Evolutionary conservation across 2,113 vertebrate species (phyloP).

Genomic region (Petrocephalus zakoni): DNA sequence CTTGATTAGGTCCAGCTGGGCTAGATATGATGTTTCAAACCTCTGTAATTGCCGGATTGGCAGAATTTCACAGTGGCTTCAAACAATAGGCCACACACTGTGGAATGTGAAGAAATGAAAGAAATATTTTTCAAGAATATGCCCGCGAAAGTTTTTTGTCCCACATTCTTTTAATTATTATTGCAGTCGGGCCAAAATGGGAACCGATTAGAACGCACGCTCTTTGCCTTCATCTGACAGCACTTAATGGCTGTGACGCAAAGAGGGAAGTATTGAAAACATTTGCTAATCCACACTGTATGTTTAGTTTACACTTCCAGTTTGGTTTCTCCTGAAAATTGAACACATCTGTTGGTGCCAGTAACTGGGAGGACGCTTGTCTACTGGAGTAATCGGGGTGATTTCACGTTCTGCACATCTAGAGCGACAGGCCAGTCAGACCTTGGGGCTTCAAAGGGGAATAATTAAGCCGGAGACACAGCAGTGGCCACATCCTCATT

Average conservation of each 20-base stretch:
- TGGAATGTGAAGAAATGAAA: not conserved
- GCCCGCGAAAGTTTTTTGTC: conserved; percentile 8
- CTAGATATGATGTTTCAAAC: conserved; percentile 18
- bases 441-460: conserved; percentile 58
- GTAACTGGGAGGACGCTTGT: conserved; percentile 34
- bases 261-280: conserved; percentile 49
- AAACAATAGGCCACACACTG: conserved; percentile 22
- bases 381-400: conserved; percentile 26
- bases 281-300: conserved; percentile 50
- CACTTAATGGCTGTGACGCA: conserved; percentile 62
- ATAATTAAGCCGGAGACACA: conserved; percentile 48
- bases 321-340: conserved; percentile 48
- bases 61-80: conserved; percentile 24
- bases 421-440: conserved; percentile 11
- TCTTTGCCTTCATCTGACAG: conserved; percentile 53
- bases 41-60: conserved; percentile 21
- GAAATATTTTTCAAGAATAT: conserved; percentile 24
- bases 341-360: conserved; percentile 50
- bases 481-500: conserved; percentile 48
- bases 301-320: conserved; percentile 51
- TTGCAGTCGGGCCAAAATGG: conserved; percentile 38
- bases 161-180: conserved; percentile 53
- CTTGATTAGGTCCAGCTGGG: conserved; percentile 13
- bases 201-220: conserved; percentile 30
- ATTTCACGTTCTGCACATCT: conserved; percentile 28